Base-by-base conservation (phyloP, 2,888 invertebrate genomes). In the Phaedon cochleariae region DNA sequence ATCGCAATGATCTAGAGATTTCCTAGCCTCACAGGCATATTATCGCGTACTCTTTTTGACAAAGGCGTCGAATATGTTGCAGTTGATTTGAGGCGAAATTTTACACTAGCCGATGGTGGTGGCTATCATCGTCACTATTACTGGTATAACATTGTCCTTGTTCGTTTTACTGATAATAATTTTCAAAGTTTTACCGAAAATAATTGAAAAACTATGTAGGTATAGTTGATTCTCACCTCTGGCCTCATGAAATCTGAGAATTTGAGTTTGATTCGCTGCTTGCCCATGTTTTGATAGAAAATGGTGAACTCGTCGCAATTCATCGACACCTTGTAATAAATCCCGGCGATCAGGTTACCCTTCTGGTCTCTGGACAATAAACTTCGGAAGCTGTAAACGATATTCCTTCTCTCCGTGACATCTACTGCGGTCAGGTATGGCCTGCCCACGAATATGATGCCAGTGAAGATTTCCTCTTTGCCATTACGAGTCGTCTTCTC, bases 351-450 rank as follows among this genome's bases (percentile, higher is more conserved):
- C 5, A 95, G 87, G 73, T 92, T 90, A 54, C 95, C 95, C 76
- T 94, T 94, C 71, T 90, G 91, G 82, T 95, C 92, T 59, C 96
- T 89, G 4, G 93, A 89, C 59, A 96, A 85, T 55, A 95, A 86
- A 80, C 93, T 93, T 80, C 93, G 87, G 81, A 92, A 90, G 78
- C 93, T 92, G 86, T 95, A 96, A 20, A 93, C 92, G 76, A 96
- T 84, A 82, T 96, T 96, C 75, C 96, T 89, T 77, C 96, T 90
- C 81, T 96, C 96, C 0, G 96, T 94, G 26, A 96, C 93, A 80
- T 91, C 91, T 59, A 96, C 88, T 52, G 94, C 92, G 58, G 92
- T 91, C 72, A 92, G 85, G 81, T 93, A 95, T 4, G 94, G 90
- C 79, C 89, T 88, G 58, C 90, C 91, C 62, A 93, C 88, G 80